These are phyloP conservation scores for Actinia tenebrosa DNA, from an alignment of 64 coral and sea anemone species.

Conservation along the genomic window DNA sequence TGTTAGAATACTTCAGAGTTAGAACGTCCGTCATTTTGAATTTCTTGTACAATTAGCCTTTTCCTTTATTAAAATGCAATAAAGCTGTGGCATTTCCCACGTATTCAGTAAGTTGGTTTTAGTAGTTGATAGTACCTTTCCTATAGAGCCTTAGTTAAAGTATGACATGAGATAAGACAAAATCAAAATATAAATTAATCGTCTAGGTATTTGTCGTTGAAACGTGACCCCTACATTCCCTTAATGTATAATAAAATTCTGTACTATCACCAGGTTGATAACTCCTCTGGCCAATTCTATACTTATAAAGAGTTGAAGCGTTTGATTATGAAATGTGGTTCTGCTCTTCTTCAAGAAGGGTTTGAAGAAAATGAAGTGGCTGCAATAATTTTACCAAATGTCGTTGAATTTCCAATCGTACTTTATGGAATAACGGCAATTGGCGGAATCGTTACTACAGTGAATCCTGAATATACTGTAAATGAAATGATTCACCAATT, in stretches of 20 bases:
- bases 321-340: constrained; percentile 41
- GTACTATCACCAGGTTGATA: background rate
- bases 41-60: too few relatives aligned
- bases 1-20: too few relatives aligned
- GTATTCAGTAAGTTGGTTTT: too few relatives aligned
- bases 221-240: too few relatives aligned
- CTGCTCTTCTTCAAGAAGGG: constrained; percentile 61
- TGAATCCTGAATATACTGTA: constrained; percentile 65
- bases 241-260: background rate
- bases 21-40: too few relatives aligned
- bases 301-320: constrained; percentile 38
- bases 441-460: constrained; percentile 58
- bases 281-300: constrained; percentile 13
- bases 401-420: constrained; percentile 50
- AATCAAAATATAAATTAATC: too few relatives aligned
- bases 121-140: too few relatives aligned
- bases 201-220: too few relatives aligned
- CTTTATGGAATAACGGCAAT: constrained; percentile 44
- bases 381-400: constrained; percentile 61
- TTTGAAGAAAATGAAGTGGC: constrained; percentile 60
- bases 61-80: too few relatives aligned
- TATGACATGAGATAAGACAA: too few relatives aligned
- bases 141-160: too few relatives aligned
- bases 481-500: constrained; percentile 54
- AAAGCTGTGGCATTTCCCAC: too few relatives aligned